Evolutionary conservation across 30 jellyfish, hydroid and myxozoan species (phyloP).

Genomic region (Chrysaora quinquecirrha): DNA sequence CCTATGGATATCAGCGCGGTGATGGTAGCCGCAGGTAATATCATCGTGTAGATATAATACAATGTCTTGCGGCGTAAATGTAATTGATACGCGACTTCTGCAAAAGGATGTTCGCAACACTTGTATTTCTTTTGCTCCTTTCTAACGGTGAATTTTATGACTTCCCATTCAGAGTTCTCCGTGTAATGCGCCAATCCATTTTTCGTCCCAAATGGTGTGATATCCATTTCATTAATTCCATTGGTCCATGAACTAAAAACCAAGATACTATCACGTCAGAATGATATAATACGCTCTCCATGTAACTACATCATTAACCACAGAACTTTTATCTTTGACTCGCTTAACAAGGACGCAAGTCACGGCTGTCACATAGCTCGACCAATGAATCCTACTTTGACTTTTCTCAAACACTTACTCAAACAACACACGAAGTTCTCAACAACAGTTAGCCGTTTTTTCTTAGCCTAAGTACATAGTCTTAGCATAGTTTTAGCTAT

Average conservation of each 20-base stretch:
- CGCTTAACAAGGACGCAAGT: too few species aligned
- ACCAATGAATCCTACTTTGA: too few species aligned
- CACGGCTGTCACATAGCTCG: too few species aligned
- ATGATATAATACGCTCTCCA: too few species aligned
- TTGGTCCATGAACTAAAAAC: conserved; percentile 65
- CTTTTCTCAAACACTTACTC: too few species aligned
- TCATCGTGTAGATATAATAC: conserved; percentile 75
- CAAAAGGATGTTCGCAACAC: conserved; percentile 65
- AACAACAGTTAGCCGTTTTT: too few species aligned
- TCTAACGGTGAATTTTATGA: conserved; percentile 40
- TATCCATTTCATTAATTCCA: conserved; percentile 34
- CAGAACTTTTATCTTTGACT: too few species aligned
- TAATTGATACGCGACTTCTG: conserved; percentile 70
- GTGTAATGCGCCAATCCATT: conserved; percentile 50
- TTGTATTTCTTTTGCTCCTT: conserved; percentile 21
- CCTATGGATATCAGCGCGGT: conserved; percentile 67
- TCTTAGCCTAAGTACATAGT: too few species aligned
- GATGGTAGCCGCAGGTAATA: conserved; percentile 64
- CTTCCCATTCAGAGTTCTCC: conserved; percentile 81
- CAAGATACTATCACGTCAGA: too few species aligned
- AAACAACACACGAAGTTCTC: too few species aligned
- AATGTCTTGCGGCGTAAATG: conserved; percentile 70
- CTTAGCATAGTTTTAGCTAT: too few species aligned
- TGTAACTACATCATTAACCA: too few species aligned
- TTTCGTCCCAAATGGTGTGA: conserved; percentile 14